A percentile compares a stretch with the other conserved stretches of the same genome.
Conservation (phyloP, 2,797 vertebrate species). For the Naso thynnoides region DNA sequence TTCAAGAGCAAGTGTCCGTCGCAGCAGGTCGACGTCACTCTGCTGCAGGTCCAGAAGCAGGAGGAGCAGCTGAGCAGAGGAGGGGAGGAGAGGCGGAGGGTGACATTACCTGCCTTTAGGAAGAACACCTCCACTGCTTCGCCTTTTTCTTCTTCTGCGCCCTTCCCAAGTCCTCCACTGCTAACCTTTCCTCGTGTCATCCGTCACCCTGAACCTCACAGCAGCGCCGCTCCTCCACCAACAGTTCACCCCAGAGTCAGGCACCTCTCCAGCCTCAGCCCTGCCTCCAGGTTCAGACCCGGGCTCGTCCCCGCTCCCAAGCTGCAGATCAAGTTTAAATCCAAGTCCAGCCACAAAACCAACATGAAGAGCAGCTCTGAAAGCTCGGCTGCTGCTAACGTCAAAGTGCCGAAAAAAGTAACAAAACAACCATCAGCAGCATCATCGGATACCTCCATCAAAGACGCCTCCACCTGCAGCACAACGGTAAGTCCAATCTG, state of each 20-base stretch:
- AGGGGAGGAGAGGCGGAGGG: slow-evolving; percentile 4
- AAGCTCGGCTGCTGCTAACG: not conserved
- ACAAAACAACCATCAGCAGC: not conserved
- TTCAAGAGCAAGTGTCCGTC: slow-evolving; percentile 70
- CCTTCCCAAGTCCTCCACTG: not conserved
- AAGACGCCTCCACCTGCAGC: not conserved
- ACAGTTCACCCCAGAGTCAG: not conserved
- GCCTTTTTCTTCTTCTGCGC: not conserved
- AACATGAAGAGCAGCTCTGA: not conserved
- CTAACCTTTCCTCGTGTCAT: slow-evolving; percentile 26
- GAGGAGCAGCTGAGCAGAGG: slow-evolving; percentile 45
- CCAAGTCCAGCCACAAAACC: slow-evolving; percentile 1
- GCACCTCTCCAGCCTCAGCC: slow-evolving; percentile 29
- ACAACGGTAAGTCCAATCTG: slow-evolving; percentile 56
- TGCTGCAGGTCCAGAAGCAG: slow-evolving; percentile 57
- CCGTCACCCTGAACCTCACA: not conserved
- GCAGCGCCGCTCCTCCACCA: not conserved
- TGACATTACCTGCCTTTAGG: not conserved
- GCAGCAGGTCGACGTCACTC: slow-evolving; percentile 43
- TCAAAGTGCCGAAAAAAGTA: not conserved
- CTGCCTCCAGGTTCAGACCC: rapidly evolving
- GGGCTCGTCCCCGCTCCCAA: not conserved
- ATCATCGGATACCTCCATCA: slow-evolving; percentile 4
- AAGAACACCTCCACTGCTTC: not conserved
- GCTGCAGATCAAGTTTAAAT: not conserved